Evolutionary conservation across 2,113 vertebrate species (phyloP).

Genomic region (Carassius gibelio): DNA sequence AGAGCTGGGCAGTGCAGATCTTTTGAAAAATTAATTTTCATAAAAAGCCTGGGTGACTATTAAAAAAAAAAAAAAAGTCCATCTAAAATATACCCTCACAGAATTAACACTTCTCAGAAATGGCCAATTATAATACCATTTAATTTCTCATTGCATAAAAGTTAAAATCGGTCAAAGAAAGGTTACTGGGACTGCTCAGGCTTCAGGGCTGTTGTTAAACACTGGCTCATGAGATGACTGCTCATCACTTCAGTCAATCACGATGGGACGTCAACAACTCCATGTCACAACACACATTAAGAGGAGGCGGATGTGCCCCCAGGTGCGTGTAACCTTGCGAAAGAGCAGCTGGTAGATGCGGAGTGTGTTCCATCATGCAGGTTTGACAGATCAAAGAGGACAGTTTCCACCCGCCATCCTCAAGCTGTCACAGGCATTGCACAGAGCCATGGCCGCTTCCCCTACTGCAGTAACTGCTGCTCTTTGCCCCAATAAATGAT

Average conservation of each 20-base stretch:
- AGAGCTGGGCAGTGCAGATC: background rate
- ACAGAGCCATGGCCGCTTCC: conserved; percentile 12
- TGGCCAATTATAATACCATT: conserved; percentile 6
- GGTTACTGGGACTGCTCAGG: background rate
- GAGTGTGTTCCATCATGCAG: conserved; percentile 18
- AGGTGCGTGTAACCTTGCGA: conserved; percentile 21
- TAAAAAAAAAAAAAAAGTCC: background rate
- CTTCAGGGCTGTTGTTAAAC: conserved; percentile 12
- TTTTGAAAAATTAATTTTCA: background rate
- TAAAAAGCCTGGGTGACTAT: background rate
- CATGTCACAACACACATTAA: conserved; percentile 26
- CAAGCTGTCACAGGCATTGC: conserved; percentile 41
- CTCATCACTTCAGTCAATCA: conserved; percentile 41
- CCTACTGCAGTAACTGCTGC: conserved; percentile 28
- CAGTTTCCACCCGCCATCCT: conserved; percentile 35
- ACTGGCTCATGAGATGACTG: conserved; percentile 15
- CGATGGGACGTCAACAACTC: conserved; percentile 12
- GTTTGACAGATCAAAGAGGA: conserved; percentile 39
- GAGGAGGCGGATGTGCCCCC: background rate
- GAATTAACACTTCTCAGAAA: background rate
- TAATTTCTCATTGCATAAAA: background rate
- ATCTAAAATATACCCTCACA: conserved; percentile 2
- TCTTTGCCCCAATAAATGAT: conserved; percentile 47
- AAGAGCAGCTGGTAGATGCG: conserved; percentile 24
- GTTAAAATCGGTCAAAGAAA: background rate